A percentile compares a stretch with the other conserved stretches of the same genome.
These are phyloP conservation scores for Tenualosa thibaudeaui DNA, from an alignment of 2,797 vertebrate species.

Conservation along the genomic window DNA sequence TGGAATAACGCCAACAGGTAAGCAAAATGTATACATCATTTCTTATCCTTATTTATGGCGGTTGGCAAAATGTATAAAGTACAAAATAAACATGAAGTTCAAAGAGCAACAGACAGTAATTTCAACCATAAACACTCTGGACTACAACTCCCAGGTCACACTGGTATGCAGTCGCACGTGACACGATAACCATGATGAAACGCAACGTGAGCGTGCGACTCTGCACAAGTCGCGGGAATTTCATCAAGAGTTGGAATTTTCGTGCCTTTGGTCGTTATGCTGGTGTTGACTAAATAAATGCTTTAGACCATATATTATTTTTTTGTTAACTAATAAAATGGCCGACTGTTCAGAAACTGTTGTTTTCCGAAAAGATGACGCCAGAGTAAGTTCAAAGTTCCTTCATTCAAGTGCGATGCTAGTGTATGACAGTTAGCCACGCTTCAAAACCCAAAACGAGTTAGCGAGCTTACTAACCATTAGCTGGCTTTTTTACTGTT, in stretches of 20 bases:
- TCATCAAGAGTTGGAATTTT: neutral
- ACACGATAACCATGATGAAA: neutral
- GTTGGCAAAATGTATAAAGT: no score
- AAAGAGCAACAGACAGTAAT: no score
- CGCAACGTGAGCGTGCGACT: neutral
- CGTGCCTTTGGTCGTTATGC: neutral
- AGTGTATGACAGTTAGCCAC: neutral
- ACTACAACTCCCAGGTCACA: neutral
- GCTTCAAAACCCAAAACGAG: neutral
- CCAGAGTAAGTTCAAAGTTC: conserved; percentile 34
- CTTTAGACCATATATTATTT: neutral
- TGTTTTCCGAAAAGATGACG: conserved; percentile 30
- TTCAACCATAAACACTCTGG: no score
- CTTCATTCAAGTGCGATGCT: neutral
- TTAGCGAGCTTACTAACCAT: neutral
- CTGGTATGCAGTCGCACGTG: neutral
- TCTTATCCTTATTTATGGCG: no score
- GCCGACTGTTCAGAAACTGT: conserved; percentile 25
- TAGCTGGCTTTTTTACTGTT: neutral
- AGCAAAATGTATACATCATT: no score
- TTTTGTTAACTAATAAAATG: neutral
- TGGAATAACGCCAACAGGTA: no score
- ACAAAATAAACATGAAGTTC: no score
- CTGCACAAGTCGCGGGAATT: neutral
- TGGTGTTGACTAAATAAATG: neutral